phyloP scores from a whole-genome alignment of 2,113 vertebrate species.

The Sinocyclocheilus anshuiensis region DNA sequence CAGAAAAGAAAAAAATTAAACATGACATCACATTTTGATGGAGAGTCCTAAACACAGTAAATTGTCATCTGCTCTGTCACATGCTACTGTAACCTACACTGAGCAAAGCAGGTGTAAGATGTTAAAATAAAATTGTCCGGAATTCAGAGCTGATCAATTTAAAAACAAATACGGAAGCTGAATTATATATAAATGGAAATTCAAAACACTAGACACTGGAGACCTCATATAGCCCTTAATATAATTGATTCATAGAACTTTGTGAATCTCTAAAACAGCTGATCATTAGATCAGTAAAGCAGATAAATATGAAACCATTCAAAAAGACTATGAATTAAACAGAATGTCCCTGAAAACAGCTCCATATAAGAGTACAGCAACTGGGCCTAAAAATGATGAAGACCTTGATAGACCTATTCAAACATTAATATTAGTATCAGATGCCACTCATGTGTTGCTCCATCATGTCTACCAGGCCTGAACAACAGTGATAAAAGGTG shows the following conservation, averaged over 20 bases:
- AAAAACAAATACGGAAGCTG: not conserved
- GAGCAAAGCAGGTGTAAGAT: not conserved
- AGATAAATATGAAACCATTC: not conserved
- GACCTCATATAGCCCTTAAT: not conserved
- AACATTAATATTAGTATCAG: not conserved
- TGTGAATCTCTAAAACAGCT: not conserved
- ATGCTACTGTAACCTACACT: not conserved
- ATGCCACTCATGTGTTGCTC: not conserved
- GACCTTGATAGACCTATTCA: not conserved
- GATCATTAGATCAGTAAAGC: not conserved
- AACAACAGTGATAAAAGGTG: not conserved
- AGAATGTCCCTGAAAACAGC: not conserved
- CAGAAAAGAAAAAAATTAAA: not conserved
- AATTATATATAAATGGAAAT: not conserved
- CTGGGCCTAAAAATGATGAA: not conserved
- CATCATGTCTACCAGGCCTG: not conserved
- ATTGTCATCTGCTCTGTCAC: conserved; percentile 1
- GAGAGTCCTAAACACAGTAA: not conserved
- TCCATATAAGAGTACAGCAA: not conserved
- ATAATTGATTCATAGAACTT: not conserved
- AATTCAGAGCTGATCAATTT: not conserved
- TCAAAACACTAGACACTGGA: not conserved
- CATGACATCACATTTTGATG: not conserved
- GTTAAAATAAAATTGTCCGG: not conserved
- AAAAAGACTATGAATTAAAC: not conserved